Conservation (phyloP, 2,113 vertebrate species). For the Megalops atlanticus region DNA sequence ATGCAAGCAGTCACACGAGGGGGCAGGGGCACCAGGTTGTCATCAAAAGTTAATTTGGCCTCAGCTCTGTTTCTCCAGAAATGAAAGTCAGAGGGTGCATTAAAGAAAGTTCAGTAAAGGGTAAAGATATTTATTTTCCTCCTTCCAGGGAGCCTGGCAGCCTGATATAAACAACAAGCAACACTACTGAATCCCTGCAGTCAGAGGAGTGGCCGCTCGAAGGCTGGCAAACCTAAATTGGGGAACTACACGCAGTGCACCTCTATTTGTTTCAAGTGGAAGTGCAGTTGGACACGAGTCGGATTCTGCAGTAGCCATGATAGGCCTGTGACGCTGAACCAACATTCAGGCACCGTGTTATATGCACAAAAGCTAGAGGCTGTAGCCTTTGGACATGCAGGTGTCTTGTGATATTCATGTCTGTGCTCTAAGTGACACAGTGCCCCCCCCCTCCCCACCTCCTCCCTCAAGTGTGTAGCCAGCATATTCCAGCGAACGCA, state of each 20-base stretch:
- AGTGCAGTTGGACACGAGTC: constrained; percentile 26
- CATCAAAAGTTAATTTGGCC: constrained; percentile 35
- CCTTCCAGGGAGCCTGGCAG: constrained; percentile 24
- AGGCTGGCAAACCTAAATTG: constrained; percentile 27
- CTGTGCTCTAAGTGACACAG: neutral
- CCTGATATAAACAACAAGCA: constrained; percentile 26
- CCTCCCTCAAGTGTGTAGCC: neutral
- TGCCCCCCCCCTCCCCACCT: neutral
- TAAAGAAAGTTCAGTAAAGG: constrained; percentile 48
- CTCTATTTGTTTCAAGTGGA: constrained; percentile 29
- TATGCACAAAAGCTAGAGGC: neutral
- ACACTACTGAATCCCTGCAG: constrained; percentile 38
- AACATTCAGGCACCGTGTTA: constrained; percentile 27
- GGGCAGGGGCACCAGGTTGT: constrained; percentile 27
- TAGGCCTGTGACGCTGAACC: constrained; percentile 32
- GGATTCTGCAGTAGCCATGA: constrained; percentile 13
- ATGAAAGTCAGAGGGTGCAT: constrained; percentile 25
- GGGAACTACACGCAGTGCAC: constrained; percentile 29
- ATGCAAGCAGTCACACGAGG: neutral
- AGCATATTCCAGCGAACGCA: neutral
- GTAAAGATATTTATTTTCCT: constrained; percentile 41
- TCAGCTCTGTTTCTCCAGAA: constrained; percentile 15
- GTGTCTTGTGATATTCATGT: neutral
- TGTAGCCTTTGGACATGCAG: neutral
- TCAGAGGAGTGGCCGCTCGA: constrained; percentile 27